Evolutionary conservation across 2,113 vertebrate species (phyloP).

Genomic region (Boleophthalmus pectinirostris): DNA sequence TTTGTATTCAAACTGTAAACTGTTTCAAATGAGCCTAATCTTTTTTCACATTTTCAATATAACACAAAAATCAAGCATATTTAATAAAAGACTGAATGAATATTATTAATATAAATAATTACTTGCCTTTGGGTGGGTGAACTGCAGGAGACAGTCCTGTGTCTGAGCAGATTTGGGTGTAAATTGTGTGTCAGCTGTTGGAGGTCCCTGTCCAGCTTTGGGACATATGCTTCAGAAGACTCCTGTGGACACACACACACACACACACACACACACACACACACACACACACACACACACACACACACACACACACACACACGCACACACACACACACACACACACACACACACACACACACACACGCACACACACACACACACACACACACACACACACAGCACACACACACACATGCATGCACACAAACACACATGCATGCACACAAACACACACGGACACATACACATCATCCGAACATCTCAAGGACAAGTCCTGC

Average conservation of each 20-base stretch:
- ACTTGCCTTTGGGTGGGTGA: neutral
- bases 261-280: conserved; percentile 19
- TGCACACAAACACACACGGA: conserved; percentile 25
- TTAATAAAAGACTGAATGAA: too few relatives aligned
- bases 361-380: conserved; percentile 25
- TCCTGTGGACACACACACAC: conserved; percentile 53
- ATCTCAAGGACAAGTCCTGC: conserved; percentile 36
- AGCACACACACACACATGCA: conserved; percentile 19
- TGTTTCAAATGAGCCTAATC: too few relatives aligned
- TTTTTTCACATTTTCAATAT: too few relatives aligned
- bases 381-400: conserved; percentile 33
- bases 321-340: conserved; percentile 36
- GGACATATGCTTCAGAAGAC: conserved; percentile 63
- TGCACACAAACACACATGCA: too few relatives aligned
- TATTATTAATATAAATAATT: neutral
- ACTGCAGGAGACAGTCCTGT: conserved; percentile 1
- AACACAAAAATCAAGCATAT: too few relatives aligned
- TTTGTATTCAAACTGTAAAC: too few relatives aligned
- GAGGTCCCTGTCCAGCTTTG: conserved; percentile 34
- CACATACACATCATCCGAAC: conserved; percentile 24
- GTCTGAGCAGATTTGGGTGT: conserved; percentile 18
- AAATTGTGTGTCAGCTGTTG: conserved; percentile 57
- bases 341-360: conserved; percentile 33
- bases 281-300: conserved; percentile 24
- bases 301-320: conserved; percentile 33